phyloP scores from a whole-genome alignment of 92 coral and sea anemone species.

The Hydrozoanthus gracilis region DNA sequence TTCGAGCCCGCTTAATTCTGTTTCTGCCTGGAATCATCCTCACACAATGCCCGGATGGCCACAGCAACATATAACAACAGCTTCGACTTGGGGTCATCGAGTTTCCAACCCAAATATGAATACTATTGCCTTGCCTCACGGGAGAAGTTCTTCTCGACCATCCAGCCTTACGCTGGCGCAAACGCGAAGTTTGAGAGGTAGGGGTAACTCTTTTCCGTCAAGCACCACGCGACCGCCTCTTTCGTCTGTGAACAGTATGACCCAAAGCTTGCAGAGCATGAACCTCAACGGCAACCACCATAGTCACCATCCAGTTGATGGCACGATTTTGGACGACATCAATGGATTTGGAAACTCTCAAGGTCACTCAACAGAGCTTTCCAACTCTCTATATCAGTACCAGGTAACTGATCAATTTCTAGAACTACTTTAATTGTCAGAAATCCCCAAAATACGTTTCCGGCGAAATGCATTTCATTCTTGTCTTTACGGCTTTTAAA shows the following conservation, averaged over 20 bases:
- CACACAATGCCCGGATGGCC: conserved; percentile 97
- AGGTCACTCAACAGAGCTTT: conserved; percentile 90
- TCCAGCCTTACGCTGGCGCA: conserved; percentile 72
- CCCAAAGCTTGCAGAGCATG: conserved; percentile 94
- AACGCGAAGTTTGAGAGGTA: conserved; percentile 39
- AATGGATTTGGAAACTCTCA: conserved; percentile 93
- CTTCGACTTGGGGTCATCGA: conserved; percentile 91
- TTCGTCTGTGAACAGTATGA: conserved; percentile 86
- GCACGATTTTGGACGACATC: conserved; percentile 91
- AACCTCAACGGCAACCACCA: conserved; percentile 66
- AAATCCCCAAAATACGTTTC: not conserved
- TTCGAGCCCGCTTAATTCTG: conserved; percentile 66
- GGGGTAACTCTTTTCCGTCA: conserved; percentile 43
- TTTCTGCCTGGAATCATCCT: conserved; percentile 83
- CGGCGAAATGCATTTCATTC: not conserved
- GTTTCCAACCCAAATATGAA: conserved; percentile 72
- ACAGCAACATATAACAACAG: conserved; percentile 77
- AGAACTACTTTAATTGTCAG: not conserved
- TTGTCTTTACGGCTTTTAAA: too few species aligned
- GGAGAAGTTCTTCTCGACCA: conserved; percentile 79
- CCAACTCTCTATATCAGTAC: conserved; percentile 90
- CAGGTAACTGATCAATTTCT: conserved; percentile 63
- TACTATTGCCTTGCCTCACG: conserved; percentile 74
- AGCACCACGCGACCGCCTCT: conserved; percentile 76
- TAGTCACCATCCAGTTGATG: conserved; percentile 86